Base-by-base conservation (phyloP, 2,888 invertebrate species). In the Cataglyphis cursor region DNA sequence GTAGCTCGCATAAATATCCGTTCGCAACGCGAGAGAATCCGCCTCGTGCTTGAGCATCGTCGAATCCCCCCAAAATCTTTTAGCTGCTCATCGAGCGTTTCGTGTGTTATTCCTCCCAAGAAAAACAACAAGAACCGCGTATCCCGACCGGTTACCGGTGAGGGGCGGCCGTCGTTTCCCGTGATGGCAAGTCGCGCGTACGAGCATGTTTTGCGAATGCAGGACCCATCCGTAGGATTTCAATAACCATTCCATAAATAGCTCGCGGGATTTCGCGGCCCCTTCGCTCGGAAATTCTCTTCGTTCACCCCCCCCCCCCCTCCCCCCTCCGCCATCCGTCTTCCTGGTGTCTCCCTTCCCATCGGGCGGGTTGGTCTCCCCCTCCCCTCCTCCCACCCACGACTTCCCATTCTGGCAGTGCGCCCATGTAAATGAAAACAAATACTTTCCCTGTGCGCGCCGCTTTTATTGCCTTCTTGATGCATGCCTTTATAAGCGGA, bases 361-460 rank as follows among this genome's bases (percentile, higher is more conserved):
- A 15, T 41, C 74, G 68, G 24, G 68, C 44, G n/a, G n/a, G n/a
- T 83, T 48, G 51, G 12, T 44, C 80, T 51, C 59, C 54, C 78
- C n/a, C 76, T 66, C 6, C 6, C 48, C 18, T 1, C 5, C 6
- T n/a, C 8, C 51, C 10, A 61, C 41, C 31, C 76, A 48, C 64
- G 64, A 81, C 86, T 85, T 87, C 83, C 90, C 87, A 87, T 92
- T 92, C 93, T 94, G 94, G 93, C 93, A 91, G 83, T 86, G 89
- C 85, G 94, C 94, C 93, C 93, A 93, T 93, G 92, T 91, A 93
- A 94, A 94, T 93, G 93, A 94, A 93, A 93, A 94, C 93, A 93
- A 94, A 93, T 93, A 93, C 92, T 92, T 91, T 90, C 87, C 85
- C 90, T 66, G 88, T 86, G 88, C 84, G 81, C 80, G 87, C 89